Conservation (phyloP, 2,797 vertebrate species). For the Helostoma temminkii region DNA sequence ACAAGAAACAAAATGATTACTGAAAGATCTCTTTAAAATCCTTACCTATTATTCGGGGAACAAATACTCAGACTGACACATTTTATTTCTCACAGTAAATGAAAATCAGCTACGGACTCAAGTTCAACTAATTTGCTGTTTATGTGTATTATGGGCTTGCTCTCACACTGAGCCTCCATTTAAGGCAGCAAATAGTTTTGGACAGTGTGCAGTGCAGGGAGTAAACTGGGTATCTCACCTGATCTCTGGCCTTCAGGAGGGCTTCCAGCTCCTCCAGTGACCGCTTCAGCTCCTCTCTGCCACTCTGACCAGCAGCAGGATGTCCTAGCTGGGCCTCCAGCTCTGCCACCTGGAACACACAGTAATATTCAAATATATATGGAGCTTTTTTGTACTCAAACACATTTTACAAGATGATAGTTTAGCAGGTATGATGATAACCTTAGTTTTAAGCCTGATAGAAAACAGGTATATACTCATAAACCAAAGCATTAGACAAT, state of each 20-base stretch:
- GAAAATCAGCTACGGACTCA: slow-evolving; percentile 2
- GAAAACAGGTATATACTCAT: too few relatives aligned
- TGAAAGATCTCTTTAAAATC: slow-evolving; percentile 26
- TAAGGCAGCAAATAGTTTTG: slow-evolving; percentile 15
- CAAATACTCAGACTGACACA: slow-evolving; percentile 13
- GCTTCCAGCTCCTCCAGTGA: slow-evolving; percentile 90
- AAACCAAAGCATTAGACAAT: too few relatives aligned
- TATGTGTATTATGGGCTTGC: not conserved
- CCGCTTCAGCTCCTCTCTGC: slow-evolving; percentile 85
- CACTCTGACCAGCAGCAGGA: slow-evolving; percentile 75
- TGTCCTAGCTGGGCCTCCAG: slow-evolving; percentile 88
- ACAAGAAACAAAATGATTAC: not conserved
- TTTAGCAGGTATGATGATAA: not conserved
- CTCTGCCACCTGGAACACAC: slow-evolving; percentile 88
- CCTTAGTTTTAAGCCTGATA: too few relatives aligned
- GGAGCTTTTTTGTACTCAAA: not conserved
- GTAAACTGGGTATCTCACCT: slow-evolving; percentile 80
- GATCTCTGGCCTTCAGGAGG: slow-evolving; percentile 90
- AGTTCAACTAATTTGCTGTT: slow-evolving; percentile 1
- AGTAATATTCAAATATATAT: not conserved
- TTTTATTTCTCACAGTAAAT: not conserved
- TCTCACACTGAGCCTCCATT: slow-evolving; percentile 5
- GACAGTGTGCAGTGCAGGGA: slow-evolving; percentile 11
- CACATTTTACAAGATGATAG: not conserved
- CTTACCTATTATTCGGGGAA: slow-evolving; percentile 20